phyloP scores from a whole-genome alignment of 2,113 vertebrate genomes.

The Lontra canadensis region DNA sequence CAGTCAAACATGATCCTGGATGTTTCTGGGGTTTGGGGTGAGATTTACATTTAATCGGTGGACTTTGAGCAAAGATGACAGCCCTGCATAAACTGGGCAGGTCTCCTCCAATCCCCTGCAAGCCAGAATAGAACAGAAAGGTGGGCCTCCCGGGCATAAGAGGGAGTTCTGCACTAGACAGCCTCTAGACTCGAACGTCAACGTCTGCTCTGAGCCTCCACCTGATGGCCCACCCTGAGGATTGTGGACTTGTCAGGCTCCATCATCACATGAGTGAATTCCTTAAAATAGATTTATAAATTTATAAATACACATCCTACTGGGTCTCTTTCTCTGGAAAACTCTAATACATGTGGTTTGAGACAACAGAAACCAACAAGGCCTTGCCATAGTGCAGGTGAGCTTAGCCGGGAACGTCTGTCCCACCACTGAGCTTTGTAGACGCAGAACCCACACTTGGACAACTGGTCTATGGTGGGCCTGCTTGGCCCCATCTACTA shows the following conservation, averaged over 20 bases:
- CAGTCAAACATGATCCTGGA: background rate
- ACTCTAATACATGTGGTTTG: too few species aligned
- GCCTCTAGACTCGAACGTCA: background rate
- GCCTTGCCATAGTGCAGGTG: background rate
- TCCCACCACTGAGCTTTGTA: accelerated
- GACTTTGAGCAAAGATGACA: background rate
- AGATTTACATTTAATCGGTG: background rate
- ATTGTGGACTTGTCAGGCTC: too few species aligned
- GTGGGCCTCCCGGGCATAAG: background rate
- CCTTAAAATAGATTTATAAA: too few species aligned
- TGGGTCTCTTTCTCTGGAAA: too few species aligned
- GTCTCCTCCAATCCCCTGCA: background rate
- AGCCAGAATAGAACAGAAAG: background rate
- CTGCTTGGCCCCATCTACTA: background rate
- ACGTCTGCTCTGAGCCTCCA: too few species aligned
- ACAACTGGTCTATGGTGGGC: background rate
- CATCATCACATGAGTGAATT: too few species aligned
- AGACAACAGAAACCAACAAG: too few species aligned
- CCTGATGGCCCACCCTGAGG: too few species aligned
- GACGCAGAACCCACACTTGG: background rate
- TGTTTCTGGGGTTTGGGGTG: background rate
- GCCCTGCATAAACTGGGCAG: background rate
- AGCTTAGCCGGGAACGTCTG: background rate
- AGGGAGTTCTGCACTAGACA: background rate
- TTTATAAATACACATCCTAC: too few species aligned